These are phyloP conservation scores for Ceraclea dissimilis DNA, from an alignment of 2,888 invertebrate species.

Conservation along the genomic window DNA sequence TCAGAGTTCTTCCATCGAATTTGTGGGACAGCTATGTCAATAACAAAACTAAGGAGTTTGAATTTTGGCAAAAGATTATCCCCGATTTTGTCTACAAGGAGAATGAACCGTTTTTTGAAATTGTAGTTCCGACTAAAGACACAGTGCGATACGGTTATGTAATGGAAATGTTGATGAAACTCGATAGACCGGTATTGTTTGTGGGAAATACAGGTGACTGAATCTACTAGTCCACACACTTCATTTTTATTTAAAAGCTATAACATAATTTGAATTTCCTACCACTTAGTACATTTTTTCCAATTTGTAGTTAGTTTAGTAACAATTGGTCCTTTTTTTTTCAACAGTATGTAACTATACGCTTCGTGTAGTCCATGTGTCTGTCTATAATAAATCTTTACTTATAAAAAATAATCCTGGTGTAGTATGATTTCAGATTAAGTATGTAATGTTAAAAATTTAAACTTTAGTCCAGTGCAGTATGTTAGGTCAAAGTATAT, in stretches of 20 bases:
- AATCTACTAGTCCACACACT: too few species aligned
- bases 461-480: too few species aligned
- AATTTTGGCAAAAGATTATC: conserved; percentile 72
- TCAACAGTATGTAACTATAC: too few species aligned
- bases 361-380: too few species aligned
- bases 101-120: conserved; percentile 75
- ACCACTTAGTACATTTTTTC: not conserved
- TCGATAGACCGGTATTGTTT: conserved; percentile 72
- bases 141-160: conserved; percentile 80
- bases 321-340: too few species aligned
- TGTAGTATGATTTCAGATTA: too few species aligned
- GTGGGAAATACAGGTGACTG: conserved; percentile 84
- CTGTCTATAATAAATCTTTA: too few species aligned
- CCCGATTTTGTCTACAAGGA: conserved; percentile 65
- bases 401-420: too few species aligned
- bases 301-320: too few species aligned
- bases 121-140: conserved; percentile 85
- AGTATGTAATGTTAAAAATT: too few species aligned
- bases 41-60: conserved; percentile 59
- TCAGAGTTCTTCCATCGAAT: conserved; percentile 39
- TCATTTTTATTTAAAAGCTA: too few species aligned
- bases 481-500: too few species aligned
- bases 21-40: conserved; percentile 76
- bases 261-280: not conserved
- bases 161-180: conserved; percentile 64